A percentile compares a stretch with the other conserved stretches of the same genome.
Evolutionary conservation across 2,888 invertebrate species (phyloP).

Genomic region (Caenorhabditis sulstoni): DNA sequence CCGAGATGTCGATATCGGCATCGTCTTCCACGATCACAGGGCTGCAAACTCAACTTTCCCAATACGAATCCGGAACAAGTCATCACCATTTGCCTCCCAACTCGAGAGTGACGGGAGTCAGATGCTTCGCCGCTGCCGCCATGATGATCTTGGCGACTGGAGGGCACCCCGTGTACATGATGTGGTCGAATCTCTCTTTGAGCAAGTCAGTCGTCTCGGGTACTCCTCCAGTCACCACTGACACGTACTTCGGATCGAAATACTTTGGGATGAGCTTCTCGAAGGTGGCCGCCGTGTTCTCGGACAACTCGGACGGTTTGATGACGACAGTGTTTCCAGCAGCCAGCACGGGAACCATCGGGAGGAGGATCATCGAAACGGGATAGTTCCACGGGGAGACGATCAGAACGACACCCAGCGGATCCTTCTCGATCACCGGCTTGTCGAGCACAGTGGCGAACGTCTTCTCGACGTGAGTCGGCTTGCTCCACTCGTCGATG

Average conservation of each 20-base stretch:
- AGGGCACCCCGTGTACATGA: conserved; percentile 91
- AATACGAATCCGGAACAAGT: too few species aligned
- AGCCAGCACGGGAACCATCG: conserved; percentile 75
- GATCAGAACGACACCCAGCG: conserved; percentile 90
- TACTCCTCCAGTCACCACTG: conserved; percentile 89
- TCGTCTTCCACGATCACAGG: conserved; percentile 91
- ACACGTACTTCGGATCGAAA: conserved; percentile 87
- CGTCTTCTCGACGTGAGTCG: conserved; percentile 62
- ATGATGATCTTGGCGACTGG: conserved; percentile 91
- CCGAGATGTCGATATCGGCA: conserved; percentile 87
- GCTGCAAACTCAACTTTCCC: conserved; percentile 83
- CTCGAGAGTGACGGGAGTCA: conserved; percentile 95
- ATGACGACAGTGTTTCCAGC: conserved; percentile 77
- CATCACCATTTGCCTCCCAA: conserved; percentile 86
- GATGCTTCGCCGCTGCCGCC: conserved; percentile 90
- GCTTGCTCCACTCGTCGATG: conserved; percentile 69
- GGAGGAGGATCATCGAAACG: conserved; percentile 70
- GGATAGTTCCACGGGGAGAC: conserved; percentile 98
- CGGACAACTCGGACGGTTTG: conserved; percentile 77
- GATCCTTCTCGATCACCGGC: conserved; percentile 81
- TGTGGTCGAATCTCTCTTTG: conserved; percentile 92
- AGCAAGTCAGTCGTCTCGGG: conserved; percentile 90
- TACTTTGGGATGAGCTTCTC: conserved; percentile 69
- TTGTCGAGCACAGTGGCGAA: conserved; percentile 79
- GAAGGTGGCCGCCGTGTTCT: conserved; percentile 67